Evolutionary conservation across 2,113 vertebrate species (phyloP).

Genomic region (Sterna hirundo): DNA sequence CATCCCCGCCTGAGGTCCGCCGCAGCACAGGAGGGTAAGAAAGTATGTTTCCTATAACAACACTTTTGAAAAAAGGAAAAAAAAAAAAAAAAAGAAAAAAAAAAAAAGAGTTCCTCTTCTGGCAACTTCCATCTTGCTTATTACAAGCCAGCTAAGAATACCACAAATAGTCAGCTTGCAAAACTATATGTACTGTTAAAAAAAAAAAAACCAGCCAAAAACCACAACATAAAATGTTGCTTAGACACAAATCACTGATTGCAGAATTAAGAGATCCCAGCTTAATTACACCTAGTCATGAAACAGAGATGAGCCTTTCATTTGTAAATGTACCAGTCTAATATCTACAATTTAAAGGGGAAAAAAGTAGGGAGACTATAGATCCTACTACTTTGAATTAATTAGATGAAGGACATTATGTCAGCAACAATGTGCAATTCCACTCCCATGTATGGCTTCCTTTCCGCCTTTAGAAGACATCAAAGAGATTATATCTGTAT

Average conservation of each 20-base stretch:
- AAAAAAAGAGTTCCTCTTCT: neutral
- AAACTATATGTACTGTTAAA: neutral
- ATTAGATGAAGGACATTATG: slow-evolving; percentile 21
- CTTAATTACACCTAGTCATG: neutral
- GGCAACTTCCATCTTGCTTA: slow-evolving; percentile 2
- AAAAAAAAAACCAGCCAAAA: neutral
- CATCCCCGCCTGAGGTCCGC: neutral
- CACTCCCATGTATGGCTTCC: neutral
- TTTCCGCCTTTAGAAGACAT: slow-evolving; percentile 6
- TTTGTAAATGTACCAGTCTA: slow-evolving; percentile 7
- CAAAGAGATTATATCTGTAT: slow-evolving; percentile 18
- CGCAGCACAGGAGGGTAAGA: neutral
- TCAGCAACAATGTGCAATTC: neutral
- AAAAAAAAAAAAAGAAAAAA: neutral
- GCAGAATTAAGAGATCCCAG: neutral
- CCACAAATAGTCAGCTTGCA: neutral
- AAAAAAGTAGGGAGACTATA: neutral
- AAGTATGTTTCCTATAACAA: slow-evolving; percentile 11
- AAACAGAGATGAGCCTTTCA: neutral
- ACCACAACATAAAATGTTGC: too few relatives aligned
- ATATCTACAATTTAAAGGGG: neutral
- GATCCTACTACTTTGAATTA: slow-evolving; percentile 6
- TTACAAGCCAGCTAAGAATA: slow-evolving; percentile 8
- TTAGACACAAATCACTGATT: neutral
- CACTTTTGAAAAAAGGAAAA: neutral